Evolutionary conservation across 2,888 invertebrate species (phyloP).

Genomic region (Phaonia tiefii): DNA sequence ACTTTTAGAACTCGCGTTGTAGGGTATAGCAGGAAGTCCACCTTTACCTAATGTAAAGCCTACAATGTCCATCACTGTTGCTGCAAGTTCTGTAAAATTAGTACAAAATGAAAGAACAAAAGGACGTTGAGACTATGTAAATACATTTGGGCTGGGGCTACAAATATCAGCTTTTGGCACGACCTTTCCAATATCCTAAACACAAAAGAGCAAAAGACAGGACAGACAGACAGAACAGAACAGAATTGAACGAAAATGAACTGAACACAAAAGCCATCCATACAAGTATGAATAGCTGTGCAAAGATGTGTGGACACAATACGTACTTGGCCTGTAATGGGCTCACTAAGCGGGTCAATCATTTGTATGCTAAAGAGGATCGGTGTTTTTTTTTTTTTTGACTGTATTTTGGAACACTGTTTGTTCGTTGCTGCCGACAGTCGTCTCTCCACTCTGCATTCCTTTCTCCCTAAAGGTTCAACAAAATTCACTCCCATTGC

Average conservation of each 20-base stretch:
- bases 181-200: conserved; percentile 19
- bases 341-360: conserved; percentile 34
- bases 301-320: conserved; percentile 3
- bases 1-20: too few species aligned
- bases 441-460: not conserved
- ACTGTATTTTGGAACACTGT: too few species aligned
- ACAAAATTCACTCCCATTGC: not conserved
- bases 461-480: not conserved
- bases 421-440: too few species aligned
- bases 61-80: not conserved
- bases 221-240: conserved; percentile 41
- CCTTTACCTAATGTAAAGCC: too few species aligned
- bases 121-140: conserved; percentile 23
- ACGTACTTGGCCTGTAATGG: conserved; percentile 14
- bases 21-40: too few species aligned
- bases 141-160: conserved; percentile 15
- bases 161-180: conserved; percentile 46
- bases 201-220: too few species aligned
- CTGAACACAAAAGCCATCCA: too few species aligned
- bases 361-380: conserved; percentile 17
- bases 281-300: not conserved
- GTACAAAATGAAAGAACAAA: conserved; percentile 33
- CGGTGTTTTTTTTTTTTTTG: not conserved
- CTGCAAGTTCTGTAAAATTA: conserved; percentile 8
- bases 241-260: not conserved